Conservation (phyloP, 2,113 vertebrate genomes). For the Panthera tigris region DNA sequence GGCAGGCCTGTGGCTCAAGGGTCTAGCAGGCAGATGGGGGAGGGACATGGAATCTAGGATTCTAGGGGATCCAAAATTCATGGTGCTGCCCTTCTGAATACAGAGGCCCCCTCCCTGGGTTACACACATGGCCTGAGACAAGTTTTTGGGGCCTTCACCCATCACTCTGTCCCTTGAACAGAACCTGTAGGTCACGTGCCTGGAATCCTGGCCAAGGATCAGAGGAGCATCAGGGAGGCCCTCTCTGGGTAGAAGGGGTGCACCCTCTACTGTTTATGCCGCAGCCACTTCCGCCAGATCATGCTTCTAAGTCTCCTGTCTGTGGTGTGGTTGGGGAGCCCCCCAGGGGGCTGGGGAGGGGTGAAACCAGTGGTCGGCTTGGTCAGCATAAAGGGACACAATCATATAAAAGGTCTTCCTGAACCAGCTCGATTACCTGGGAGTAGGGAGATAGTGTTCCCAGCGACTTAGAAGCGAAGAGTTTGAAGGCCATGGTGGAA, state of each 20-base stretch:
- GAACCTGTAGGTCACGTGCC: neutral
- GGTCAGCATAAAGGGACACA: neutral
- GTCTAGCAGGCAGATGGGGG: neutral
- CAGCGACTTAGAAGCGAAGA: constrained; percentile 89
- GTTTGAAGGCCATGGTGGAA: constrained; percentile 67
- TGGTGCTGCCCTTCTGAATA: neutral
- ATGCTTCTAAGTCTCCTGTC: neutral
- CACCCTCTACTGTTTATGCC: neutral
- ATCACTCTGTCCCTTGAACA: neutral
- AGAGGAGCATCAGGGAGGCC: neutral
- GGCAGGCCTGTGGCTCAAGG: neutral
- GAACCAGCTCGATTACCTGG: constrained; percentile 88
- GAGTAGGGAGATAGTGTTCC: constrained; percentile 96
- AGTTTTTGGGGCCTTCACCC: neutral
- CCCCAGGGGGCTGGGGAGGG: neutral
- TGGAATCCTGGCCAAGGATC: neutral
- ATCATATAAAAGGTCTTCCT: neutral
- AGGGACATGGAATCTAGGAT: neutral
- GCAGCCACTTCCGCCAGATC: neutral
- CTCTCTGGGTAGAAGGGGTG: neutral
- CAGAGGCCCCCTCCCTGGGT: neutral
- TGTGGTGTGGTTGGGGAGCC: neutral
- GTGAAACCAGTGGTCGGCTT: neutral
- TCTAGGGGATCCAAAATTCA: neutral
- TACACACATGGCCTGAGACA: neutral